Conservation (phyloP, 2,888 invertebrate genomes). For the Apeira syringaria region DNA sequence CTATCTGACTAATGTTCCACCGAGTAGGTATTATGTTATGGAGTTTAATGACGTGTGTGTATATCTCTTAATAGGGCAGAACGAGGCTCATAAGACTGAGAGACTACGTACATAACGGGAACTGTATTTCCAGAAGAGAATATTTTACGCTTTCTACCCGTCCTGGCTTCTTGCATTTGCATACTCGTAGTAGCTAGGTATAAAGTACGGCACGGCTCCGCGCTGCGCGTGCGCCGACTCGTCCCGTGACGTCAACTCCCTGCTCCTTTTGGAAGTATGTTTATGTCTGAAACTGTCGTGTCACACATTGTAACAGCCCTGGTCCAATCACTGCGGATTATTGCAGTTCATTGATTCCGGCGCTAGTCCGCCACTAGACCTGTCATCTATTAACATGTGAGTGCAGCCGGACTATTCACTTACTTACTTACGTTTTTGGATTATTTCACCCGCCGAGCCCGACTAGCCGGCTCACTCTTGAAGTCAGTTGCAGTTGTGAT, state of each 20-base stretch:
- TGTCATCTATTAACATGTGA: no score
- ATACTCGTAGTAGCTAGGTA: constrained; percentile 67
- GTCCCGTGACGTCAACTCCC: constrained; percentile 38
- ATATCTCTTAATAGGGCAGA: constrained; percentile 43
- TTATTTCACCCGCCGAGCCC: no score
- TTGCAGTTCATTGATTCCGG: no score
- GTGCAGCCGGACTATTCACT: no score
- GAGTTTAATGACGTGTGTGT: constrained; percentile 29
- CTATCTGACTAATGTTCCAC: constrained; percentile 44
- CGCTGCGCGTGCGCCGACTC: background rate
- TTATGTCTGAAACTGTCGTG: constrained; percentile 51
- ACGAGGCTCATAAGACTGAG: constrained; percentile 79
- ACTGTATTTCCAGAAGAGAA: constrained; percentile 73
- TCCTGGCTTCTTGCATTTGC: constrained; percentile 82
- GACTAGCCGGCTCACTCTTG: no score
- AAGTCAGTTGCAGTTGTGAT: no score
- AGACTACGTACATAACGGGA: constrained; percentile 76
- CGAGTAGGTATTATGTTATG: constrained; percentile 15
- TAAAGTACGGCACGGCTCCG: constrained; percentile 57
- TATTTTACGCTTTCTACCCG: constrained; percentile 79
- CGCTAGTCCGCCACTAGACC: no score
- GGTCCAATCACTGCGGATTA: no score
- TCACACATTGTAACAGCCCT: no score
- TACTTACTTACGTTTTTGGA: no score
- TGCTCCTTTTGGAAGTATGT: constrained; percentile 66